Evolutionary conservation across 2,797 vertebrate genomes (phyloP).

Genomic region (Cuniculus paca): DNA sequence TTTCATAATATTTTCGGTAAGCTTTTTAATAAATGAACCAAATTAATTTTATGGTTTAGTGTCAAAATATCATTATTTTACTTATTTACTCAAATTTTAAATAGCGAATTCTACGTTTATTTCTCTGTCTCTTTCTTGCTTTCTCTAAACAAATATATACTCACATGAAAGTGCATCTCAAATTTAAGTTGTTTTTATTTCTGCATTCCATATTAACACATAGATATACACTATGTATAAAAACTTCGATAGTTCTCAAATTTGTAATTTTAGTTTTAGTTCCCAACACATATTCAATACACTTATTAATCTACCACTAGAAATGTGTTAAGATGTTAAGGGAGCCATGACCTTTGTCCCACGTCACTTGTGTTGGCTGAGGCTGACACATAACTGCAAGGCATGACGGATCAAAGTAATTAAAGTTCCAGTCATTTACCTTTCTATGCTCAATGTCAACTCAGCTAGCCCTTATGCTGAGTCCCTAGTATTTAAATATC

Average conservation of each 20-base stretch:
- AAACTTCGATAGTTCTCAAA: background rate
- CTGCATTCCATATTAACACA: background rate
- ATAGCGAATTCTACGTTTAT: background rate
- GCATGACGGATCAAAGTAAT: constrained; percentile 97
- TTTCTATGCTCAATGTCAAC: constrained; percentile 94
- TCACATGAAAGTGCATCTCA: background rate
- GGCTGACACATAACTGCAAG: constrained; percentile 93
- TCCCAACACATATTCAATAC: constrained; percentile 85
- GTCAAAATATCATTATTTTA: constrained; percentile 29
- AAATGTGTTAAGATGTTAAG: constrained; percentile 93
- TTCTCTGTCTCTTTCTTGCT: background rate
- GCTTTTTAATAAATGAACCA: background rate
- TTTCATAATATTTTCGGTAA: background rate
- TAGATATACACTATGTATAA: background rate
- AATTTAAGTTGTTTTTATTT: background rate
- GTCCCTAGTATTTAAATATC: constrained; percentile 90
- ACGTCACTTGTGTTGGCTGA: constrained; percentile 93
- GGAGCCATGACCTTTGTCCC: constrained; percentile 92
- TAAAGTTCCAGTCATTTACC: constrained; percentile 98
- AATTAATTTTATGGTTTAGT: background rate
- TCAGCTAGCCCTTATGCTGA: constrained; percentile 90
- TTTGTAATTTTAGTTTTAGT: constrained; percentile 74
- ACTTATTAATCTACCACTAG: constrained; percentile 92
- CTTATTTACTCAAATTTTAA: constrained; percentile 19
- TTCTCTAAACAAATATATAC: background rate